A percentile compares a stretch with the other conserved stretches of the same genome.
These are phyloP conservation scores for Coenonympha glycerion DNA, from an alignment of 2,888 invertebrate genomes.

Conservation along the genomic window DNA sequence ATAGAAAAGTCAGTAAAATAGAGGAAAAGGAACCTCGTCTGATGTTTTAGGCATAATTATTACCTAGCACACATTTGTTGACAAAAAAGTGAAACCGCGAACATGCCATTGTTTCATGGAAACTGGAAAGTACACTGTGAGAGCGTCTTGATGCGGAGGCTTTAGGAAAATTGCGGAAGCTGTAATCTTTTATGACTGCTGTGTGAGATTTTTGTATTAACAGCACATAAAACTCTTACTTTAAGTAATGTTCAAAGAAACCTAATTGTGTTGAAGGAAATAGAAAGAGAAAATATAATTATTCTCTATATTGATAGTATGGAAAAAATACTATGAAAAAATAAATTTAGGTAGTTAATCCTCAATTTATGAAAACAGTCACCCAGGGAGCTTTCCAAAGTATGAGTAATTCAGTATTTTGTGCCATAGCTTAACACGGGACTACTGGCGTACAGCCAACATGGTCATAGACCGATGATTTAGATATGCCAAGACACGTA, in stretches of 20 bases:
- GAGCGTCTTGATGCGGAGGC: slow-evolving; percentile 47
- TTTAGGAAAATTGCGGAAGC: slow-evolving; percentile 58
- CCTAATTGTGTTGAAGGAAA: background rate
- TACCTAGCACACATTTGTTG: slow-evolving; percentile 46
- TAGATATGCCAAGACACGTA: slow-evolving; percentile 52
- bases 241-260: background rate
- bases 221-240: background rate
- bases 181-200: slow-evolving; percentile 17
- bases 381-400: background rate
- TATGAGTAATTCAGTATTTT: background rate
- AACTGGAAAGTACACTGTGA: slow-evolving; percentile 61
- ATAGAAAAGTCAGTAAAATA: slow-evolving; percentile 9
- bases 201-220: slow-evolving; percentile 12
- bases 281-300: background rate
- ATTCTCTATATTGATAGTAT: background rate
- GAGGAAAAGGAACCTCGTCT: slow-evolving; percentile 50
- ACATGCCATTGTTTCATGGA: slow-evolving; percentile 60
- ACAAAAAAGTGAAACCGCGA: slow-evolving; percentile 72
- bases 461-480: slow-evolving; percentile 52
- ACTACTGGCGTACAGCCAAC: slow-evolving; percentile 52
- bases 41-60: slow-evolving; percentile 53
- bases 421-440: background rate
- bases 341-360: too few relatives aligned
- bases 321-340: background rate
- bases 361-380: too few relatives aligned